phyloP scores from a whole-genome alignment of 2,888 invertebrate genomes.

The Saturnia pavonia region DNA sequence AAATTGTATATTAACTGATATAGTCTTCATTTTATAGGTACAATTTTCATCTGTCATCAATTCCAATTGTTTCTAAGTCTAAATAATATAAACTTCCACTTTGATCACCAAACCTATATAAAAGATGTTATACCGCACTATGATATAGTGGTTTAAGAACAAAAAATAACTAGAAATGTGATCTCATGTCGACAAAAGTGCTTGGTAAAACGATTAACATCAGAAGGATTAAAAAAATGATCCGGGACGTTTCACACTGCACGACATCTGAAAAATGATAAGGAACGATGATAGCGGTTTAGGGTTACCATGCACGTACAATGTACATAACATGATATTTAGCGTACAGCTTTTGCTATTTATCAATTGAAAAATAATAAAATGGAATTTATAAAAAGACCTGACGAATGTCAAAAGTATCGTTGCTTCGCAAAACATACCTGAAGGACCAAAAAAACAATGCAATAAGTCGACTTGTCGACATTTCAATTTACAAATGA shows the following conservation, averaged over 20 bases:
- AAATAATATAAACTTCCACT: not conserved
- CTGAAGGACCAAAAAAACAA: too few relatives aligned
- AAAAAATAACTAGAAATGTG: conserved; percentile 13
- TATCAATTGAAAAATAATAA: not conserved
- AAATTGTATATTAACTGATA: not conserved
- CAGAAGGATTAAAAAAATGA: conserved; percentile 42
- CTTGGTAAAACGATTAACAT: conserved; percentile 9
- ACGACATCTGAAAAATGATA: conserved; percentile 45
- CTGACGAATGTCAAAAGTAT: not conserved
- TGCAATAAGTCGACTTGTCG: too few relatives aligned
- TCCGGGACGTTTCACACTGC: conserved; percentile 43
- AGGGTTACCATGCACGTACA: conserved; percentile 15
- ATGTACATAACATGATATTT: too few relatives aligned
- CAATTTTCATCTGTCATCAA: not conserved
- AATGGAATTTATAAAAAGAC: not conserved
- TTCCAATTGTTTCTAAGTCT: not conserved
- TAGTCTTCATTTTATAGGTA: too few relatives aligned
- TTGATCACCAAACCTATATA: not conserved
- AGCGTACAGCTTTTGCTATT: not conserved
- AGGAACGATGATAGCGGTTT: conserved; percentile 40
- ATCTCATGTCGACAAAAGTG: conserved; percentile 5
- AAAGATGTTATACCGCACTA: conserved; percentile 5
- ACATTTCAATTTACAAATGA: too few relatives aligned
- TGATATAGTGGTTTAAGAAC: not conserved
- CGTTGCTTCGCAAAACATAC: too few relatives aligned